Base-by-base conservation (phyloP, 2,888 invertebrate species). In the Cephonodes hylas region DNA sequence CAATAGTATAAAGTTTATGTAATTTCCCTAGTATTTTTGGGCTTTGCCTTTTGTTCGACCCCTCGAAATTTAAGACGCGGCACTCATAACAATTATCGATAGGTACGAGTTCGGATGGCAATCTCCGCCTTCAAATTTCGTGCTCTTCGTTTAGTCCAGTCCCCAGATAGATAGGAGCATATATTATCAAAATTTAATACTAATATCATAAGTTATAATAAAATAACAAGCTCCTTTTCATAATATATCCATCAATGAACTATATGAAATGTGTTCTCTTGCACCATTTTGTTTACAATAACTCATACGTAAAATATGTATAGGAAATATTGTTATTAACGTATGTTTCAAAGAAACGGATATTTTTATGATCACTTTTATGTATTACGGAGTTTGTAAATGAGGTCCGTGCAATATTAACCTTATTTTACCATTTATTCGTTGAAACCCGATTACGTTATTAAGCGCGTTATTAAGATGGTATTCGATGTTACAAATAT, bases 401-500 rank as follows among this genome's bases (percentile, higher is more conserved):
- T 53, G 53, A 31, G 53, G 53, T 53, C 31, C 31, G 53, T 10
- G 31, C 15, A 15, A 27, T 48, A 25, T 53, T 25, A 48, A 27
- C 10, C 25, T 27, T 53, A 53, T 31, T 31, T 27, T 44, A 27
- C 27, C 48, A 18, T 53, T 31, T 53, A 31, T 31, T 53, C 31
- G 3, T 53, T 27, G 53, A 31, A 53, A 53, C 18, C 53, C 10
- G 53, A 31, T 31, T 53, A 31, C 31, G 31, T 31, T 53, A 53
- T 53, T 53, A 31, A 53, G 18, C 15, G 15, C 15, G 27, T 18
- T 31, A 31, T 53, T 53, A 53, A 38, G 53, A 18, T 53, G 18
- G 53, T 53, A 53, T 53, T 53, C 20, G 53, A 18, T 27, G 53
- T 53, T 53, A 53, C 31, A 31, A 53, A 53, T 53, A 53, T 53